Percentiles rank a stretch among this genome's conserved stretches.
Conservation (phyloP, 2,888 invertebrate species). For the Microctonus aethiopoides region DNA sequence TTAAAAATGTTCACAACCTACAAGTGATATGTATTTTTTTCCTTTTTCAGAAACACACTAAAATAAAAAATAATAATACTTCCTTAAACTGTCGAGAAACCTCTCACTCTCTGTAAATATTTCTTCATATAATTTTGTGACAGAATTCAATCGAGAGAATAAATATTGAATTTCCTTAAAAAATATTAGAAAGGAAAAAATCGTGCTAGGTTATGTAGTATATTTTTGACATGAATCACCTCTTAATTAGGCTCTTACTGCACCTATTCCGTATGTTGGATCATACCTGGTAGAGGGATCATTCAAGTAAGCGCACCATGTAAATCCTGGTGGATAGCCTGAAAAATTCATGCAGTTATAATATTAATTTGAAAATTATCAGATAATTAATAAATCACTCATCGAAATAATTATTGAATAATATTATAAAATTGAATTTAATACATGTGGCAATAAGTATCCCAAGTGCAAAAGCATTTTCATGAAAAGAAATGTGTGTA, state of each 20-base stretch:
- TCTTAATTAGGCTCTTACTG: conserved; percentile 34
- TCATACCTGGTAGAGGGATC: conserved; percentile 56
- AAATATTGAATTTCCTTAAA: background rate
- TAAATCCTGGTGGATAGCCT: conserved; percentile 65
- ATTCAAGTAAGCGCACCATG: conserved; percentile 64
- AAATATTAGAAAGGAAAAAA: background rate
- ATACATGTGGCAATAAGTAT: background rate
- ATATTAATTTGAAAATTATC: conserved; percentile 13
- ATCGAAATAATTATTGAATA: conserved; percentile 18
- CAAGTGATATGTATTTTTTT: background rate
- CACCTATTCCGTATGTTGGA: conserved; percentile 33
- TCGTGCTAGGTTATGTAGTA: no score
- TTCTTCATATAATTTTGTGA: background rate
- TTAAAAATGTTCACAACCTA: background rate
- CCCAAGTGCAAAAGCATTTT: background rate
- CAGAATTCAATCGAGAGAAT: background rate
- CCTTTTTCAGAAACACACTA: background rate
- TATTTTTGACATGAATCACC: background rate
- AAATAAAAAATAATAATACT: background rate
- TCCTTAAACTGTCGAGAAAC: background rate
- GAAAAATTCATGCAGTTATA: conserved; percentile 48
- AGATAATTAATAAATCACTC: conserved; percentile 4
- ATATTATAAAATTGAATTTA: conserved; percentile 29
- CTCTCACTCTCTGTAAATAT: background rate
- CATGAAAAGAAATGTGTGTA: background rate